These are phyloP conservation scores for Drosophila mojavensis DNA, from an alignment of 1,140 invertebrate genomes.

Conservation along the genomic window DNA sequence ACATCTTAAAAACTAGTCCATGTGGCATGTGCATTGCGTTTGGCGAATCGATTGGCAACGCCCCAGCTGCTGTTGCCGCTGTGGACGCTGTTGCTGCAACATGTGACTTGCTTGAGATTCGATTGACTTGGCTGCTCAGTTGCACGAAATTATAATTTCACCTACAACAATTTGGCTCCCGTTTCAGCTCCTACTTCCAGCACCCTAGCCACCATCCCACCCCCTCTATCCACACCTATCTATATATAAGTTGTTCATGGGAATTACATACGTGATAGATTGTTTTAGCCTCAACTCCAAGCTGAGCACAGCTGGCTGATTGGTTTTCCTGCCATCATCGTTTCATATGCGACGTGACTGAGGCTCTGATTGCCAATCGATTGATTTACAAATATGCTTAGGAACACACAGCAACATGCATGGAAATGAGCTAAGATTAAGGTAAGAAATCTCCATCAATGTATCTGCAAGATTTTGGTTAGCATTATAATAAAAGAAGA, in stretches of 20 bases:
- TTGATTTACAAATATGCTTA: constrained; percentile 14
- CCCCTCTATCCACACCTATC: background rate
- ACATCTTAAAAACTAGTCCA: constrained; percentile 59
- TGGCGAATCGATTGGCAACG: constrained; percentile 75
- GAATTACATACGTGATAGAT: constrained; percentile 83
- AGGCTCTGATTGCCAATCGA: constrained; percentile 28
- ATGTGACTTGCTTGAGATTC: constrained; percentile 41
- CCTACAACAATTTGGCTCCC: constrained; percentile 79
- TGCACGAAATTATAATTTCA: constrained; percentile 77
- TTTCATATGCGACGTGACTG: constrained; percentile 81
- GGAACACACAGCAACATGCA: constrained; percentile 25
- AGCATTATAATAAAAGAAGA: no score
- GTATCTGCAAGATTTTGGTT: no score
- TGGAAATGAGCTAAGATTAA: constrained; percentile 39
- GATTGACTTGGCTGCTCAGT: constrained; percentile 31
- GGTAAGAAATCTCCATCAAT: background rate
- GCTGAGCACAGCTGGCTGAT: constrained; percentile 58
- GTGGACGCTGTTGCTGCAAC: constrained; percentile 13
- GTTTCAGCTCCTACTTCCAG: constrained; percentile 45
- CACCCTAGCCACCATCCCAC: background rate
- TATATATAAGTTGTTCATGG: constrained; percentile 72
- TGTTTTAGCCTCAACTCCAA: constrained; percentile 51
- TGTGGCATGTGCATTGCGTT: constrained; percentile 69
- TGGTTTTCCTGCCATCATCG: constrained; percentile 56
- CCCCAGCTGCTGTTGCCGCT: constrained; percentile 21